phyloP scores from a whole-genome alignment of 2,797 vertebrate genomes.

The Lagothrix lagotricha region DNA sequence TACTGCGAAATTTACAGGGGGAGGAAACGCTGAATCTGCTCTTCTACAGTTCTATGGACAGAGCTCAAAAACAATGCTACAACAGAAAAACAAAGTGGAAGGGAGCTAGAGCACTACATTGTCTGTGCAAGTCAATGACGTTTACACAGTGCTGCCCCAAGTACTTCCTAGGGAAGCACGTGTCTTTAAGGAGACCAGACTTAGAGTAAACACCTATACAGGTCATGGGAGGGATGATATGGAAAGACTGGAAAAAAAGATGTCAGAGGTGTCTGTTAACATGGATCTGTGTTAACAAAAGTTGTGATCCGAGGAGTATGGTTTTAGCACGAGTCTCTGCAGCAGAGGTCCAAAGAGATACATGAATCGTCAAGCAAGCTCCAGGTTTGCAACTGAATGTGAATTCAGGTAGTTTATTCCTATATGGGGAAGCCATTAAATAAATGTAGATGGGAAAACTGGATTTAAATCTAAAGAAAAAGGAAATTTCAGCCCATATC shows the following conservation, averaged over 20 bases:
- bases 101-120: background rate
- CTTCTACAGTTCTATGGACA: too few relatives aligned
- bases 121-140: background rate
- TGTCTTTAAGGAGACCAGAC: background rate
- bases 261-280: background rate
- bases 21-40: background rate
- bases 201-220: background rate
- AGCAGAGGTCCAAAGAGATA: background rate
- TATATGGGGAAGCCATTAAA: background rate
- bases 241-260: background rate
- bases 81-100: background rate
- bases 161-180: fast-evolving
- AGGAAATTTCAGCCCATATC: background rate
- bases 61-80: background rate
- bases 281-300: background rate
- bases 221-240: fast-evolving
- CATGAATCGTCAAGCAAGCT: background rate
- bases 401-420: background rate
- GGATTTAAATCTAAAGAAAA: background rate
- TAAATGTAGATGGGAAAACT: background rate
- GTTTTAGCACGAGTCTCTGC: background rate
- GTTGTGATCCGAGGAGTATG: background rate
- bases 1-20: fast-evolving
- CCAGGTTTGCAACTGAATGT: background rate
- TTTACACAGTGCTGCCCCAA: fast-evolving